Base-by-base conservation (phyloP, 2,888 invertebrate species). In the Slavum lentiscoides region DNA sequence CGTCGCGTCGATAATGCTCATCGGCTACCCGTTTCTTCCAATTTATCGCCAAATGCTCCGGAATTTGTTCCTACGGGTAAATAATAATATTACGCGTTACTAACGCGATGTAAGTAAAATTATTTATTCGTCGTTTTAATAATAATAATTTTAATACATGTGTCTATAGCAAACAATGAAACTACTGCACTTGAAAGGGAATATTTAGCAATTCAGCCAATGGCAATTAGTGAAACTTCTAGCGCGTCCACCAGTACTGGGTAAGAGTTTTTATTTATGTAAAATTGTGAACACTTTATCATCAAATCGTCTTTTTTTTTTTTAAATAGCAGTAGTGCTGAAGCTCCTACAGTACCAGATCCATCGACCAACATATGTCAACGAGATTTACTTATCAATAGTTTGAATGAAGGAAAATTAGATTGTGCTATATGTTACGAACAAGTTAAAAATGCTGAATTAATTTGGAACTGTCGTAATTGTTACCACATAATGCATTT, bases 371-470 rank as follows among this genome's bases (percentile, higher is more conserved):
- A 68, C 59, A 68, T 49, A 9, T 19, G 67, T 3, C 94, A 95
- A 86, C 89, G 94, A 72, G 95, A 95, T 85, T 90, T 93, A 75
- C 89, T 98, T 30, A 92, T 91, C 19, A 93, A 95, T 69, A 94
- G 96, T 87, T 88, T 98, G 73, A 91, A 92, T 83, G n/a, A 66
- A 17, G 1, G 11, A 0, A 75, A 67, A 0, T 89, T 97, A 82
- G 98, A 98, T 87, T 98, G 98, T 86, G 90, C 97, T 84, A 96
- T 98, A 21, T 98, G 98, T 86, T 97, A 95, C 85, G 97, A 96
- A 84, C 89, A 90, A 73, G 92, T 98, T 59, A 91, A 92, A 83
- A 92, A 93, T 83, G 90, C 89, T 53, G 93, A 96, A 84, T 89
- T 92, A 7, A 91, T 95, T 55, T 98, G 98, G 98, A 94, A 93